Evolutionary conservation across 2,888 invertebrate species (phyloP), one percentile per base, ranked within the genome.

Genomic region (Chrysolina americana): DNA sequence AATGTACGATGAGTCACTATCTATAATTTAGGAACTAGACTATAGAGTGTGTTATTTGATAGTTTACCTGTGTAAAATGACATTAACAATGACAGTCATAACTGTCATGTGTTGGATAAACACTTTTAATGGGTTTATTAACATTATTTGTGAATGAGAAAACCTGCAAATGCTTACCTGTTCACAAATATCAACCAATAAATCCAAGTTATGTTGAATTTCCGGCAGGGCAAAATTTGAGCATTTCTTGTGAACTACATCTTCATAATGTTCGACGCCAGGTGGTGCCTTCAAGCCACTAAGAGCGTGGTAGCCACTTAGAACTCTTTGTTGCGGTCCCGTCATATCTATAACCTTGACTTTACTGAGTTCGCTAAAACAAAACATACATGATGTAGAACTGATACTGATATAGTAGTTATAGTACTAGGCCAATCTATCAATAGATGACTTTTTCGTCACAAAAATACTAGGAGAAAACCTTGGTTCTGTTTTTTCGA

Each of bases 331-430:
- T 87, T 99, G 97, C 0, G 95, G 96, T 0, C 99, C 99, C 9
- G 99, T 99, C 97, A 99, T 97, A 88, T 99, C 99, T 78, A 99
- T 99, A 13, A 99, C 98, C 81, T 98, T 98, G 56, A 98, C 97
- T 87, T 96, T 96, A 44, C 94, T 92, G 66, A 96, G 88, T 82
- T 94, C 93, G 84, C 90, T 91, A 78, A 72, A 85, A 83, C 44
- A 73, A 53, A 69, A 73, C 41, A 28, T 50, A 47, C 8, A 62
- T 4, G 13, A 44, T 62, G 11, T 41, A 65, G 36, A n/a, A 4
- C n/a, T 28, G 23, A 47, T 15, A 64, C 11, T 19, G 19, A 10
- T 13, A 28, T 9, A 23, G 41, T 28, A 9, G 11, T 62, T 36
- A 8, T 36, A 36, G 36, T 36, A 36, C 8, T 36, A 36, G 4